Evolutionary conservation across 2,113 vertebrate species (phyloP).

Genomic region (Laticauda laticaudata): DNA sequence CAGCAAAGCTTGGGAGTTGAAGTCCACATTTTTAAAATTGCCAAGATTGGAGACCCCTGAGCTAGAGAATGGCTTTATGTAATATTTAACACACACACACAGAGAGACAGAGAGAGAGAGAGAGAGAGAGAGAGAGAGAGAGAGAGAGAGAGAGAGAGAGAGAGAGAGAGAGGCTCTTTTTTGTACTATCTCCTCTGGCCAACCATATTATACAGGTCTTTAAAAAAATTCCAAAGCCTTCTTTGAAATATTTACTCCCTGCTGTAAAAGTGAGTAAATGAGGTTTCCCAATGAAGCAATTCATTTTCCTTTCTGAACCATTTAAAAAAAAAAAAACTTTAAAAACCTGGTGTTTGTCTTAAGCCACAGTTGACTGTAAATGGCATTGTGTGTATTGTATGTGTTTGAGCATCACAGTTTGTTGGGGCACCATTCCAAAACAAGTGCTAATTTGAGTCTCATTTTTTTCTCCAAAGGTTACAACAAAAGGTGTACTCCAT

Average conservation of each 20-base stretch:
- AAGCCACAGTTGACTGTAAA: not conserved
- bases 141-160: too few relatives aligned
- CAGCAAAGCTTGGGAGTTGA: too few relatives aligned
- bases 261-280: not conserved
- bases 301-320: not conserved
- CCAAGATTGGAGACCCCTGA: too few relatives aligned
- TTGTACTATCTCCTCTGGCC: not conserved
- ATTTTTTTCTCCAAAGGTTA: slow-evolving; percentile 2
- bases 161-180: not conserved
- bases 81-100: not conserved
- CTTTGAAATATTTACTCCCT: not conserved
- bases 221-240: not conserved
- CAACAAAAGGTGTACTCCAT: not conserved
- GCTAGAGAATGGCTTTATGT: not conserved
- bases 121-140: too few relatives aligned
- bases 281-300: not conserved
- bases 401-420: slow-evolving; percentile 30
- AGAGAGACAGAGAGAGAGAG: not conserved
- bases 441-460: not conserved
- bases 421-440: not conserved
- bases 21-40: too few relatives aligned
- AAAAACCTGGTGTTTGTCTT: not conserved
- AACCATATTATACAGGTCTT: not conserved
- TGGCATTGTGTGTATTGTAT: slow-evolving; percentile 21
- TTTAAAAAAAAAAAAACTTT: not conserved